Percentiles rank a stretch among this genome's conserved stretches.
These are phyloP conservation scores for Sigmodon hispidus DNA, from an alignment of 2,113 vertebrate species.

Conservation along the genomic window DNA sequence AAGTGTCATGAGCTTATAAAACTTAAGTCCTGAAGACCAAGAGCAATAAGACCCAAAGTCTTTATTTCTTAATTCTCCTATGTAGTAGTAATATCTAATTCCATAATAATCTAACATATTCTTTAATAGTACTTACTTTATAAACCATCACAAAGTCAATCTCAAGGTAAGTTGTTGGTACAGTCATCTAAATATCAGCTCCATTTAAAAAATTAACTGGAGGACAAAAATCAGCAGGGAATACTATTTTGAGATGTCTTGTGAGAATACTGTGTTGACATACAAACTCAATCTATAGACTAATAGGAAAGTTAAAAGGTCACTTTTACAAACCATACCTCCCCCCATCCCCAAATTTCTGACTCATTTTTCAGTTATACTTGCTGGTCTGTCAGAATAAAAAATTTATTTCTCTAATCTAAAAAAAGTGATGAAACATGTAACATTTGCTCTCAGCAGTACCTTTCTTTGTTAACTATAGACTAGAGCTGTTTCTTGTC, in stretches of 20 bases:
- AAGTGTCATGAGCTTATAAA: neutral
- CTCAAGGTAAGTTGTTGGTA: conserved; percentile 82
- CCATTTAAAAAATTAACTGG: conserved; percentile 73
- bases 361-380: conserved; percentile 55
- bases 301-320: conserved; percentile 53
- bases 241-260: conserved; percentile 60
- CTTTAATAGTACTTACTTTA: conserved; percentile 49
- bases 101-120: conserved; percentile 36
- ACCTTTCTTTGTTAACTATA: conserved; percentile 52
- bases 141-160: conserved; percentile 68
- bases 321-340: conserved; percentile 46
- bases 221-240: conserved; percentile 84
- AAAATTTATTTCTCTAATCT: conserved; percentile 68
- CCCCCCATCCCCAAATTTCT: conserved; percentile 26
- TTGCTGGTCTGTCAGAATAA: conserved; percentile 59
- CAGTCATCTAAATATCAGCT: conserved; percentile 80
- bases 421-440: conserved; percentile 71
- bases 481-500: conserved; percentile 63
- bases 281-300: conserved; percentile 22
- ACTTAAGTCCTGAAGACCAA: conserved; percentile 37
- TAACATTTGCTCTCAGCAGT: conserved; percentile 78
- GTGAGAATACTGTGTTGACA: neutral
- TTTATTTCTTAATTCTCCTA: conserved; percentile 37
- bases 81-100: conserved; percentile 20
- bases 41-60: neutral